Evolutionary conservation across 2,888 invertebrate species (phyloP), one percentile per base, ranked within the genome.

Genomic region (Tryphoninae sp.): DNA sequence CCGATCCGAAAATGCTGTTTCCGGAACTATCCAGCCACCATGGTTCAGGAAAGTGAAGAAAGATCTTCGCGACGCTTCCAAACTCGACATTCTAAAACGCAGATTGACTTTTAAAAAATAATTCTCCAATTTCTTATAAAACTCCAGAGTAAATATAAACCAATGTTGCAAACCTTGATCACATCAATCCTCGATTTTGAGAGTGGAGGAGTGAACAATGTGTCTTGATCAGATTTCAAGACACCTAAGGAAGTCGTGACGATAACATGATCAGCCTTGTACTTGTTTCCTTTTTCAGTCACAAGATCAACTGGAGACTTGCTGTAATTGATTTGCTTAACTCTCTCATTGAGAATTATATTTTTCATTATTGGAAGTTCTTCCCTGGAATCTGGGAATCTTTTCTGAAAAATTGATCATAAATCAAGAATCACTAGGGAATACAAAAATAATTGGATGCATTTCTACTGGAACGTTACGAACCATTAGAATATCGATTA

Each of bases 241-340:
- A 95, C 95, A 0, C 96, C 96, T 0, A 96, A 89, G 0, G 96
- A 95, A 0, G 94, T 93, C 0, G 96, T 96, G 0, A 95, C 92
- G 26, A 96, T 94, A 0, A 95, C 94, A 86, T 94, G 94, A 84
- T 94, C 94, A 0, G 95, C 95, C n/a, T 86, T 89, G 83, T 93
- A 94, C 0, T 85, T 82, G 0, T 92, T 87, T 0, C 94, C 94
- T 86, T 95, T 94, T 22, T 89, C 19, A 2, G 89, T 87, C 4
- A 83, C 82, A 9, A 90, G 11, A 59, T 78, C 80, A 4, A 71
- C 83, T 53, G 84, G 72, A 8, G 64, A 68, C 19, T 26, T 49
- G 0, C 78, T 82, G 59, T 88, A 89, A 76, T 89, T 84, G 7
- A 90, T 86, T 45, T 85, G 84, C 0, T 78, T 74, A 19, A 90